Percentiles rank a stretch among this genome's conserved stretches.
These are phyloP conservation scores for Aplochiton taeniatus DNA, from an alignment of 2,797 vertebrate species.

Conservation along the genomic window DNA sequence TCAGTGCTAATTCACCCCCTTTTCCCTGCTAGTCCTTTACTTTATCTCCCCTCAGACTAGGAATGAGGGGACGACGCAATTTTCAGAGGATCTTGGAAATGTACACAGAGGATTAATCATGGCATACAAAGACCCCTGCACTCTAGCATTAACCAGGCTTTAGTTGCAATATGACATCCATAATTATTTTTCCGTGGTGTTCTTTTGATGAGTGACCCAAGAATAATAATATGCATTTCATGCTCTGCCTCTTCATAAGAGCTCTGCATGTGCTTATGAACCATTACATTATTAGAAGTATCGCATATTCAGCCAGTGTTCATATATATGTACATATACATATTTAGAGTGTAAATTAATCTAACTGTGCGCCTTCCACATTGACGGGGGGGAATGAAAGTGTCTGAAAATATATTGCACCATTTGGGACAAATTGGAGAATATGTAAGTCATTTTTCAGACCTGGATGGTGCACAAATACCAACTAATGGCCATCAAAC, in stretches of 20 bases:
- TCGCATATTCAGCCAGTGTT: conserved; percentile 49
- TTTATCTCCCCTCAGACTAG: conserved; percentile 14
- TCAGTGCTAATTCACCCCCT: conserved; percentile 45
- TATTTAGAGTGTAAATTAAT: conserved; percentile 62
- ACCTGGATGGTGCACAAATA: conserved; percentile 64
- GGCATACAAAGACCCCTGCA: conserved; percentile 33
- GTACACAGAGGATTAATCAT: conserved; percentile 34
- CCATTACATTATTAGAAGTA: conserved; percentile 53
- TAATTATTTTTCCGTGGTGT: conserved; percentile 35
- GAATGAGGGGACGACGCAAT: conserved; percentile 30
- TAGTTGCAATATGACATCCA: conserved; percentile 32
- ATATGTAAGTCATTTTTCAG: conserved; percentile 54
- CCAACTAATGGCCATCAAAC: conserved; percentile 71
- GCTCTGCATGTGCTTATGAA: conserved; percentile 42
- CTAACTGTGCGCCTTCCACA: conserved; percentile 41
- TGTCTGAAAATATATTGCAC: conserved; percentile 59
- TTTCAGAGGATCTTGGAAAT: conserved; percentile 36
- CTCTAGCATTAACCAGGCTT: conserved; percentile 40
- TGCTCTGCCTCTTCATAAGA: conserved; percentile 43
- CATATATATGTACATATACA: conserved; percentile 56
- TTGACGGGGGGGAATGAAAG: conserved; percentile 51
- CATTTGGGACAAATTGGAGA: conserved; percentile 67
- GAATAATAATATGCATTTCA: conserved; percentile 39
- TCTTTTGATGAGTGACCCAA: conserved; percentile 31
- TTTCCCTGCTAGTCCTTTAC: conserved; percentile 15